These are phyloP conservation scores for Oryzias woworae DNA, from an alignment of 2,113 vertebrate species.

Conservation along the genomic window DNA sequence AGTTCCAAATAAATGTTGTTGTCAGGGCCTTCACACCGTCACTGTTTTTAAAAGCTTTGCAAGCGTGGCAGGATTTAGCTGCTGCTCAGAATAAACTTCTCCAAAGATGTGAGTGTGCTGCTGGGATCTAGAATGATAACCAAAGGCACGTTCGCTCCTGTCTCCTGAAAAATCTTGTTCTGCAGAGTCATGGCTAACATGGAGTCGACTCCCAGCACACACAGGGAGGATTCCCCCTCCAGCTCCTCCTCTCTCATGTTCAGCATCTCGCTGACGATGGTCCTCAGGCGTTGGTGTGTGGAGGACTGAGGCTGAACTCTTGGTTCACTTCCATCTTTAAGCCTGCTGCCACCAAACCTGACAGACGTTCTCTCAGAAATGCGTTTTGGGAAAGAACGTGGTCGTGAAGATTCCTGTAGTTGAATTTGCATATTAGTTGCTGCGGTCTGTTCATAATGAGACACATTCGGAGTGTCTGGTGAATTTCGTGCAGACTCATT, in stretches of 20 bases:
- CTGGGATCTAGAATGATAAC: constrained; percentile 80
- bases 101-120: constrained; percentile 75
- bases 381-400: constrained; percentile 69
- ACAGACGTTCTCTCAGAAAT: constrained; percentile 74
- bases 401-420: constrained; percentile 69
- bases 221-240: constrained; percentile 67
- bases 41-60: no score
- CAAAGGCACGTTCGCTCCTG: constrained; percentile 79
- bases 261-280: constrained; percentile 72
- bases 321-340: constrained; percentile 31
- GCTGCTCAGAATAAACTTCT: constrained; percentile 61
- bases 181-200: constrained; percentile 83
- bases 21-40: no score
- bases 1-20: no score
- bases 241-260: constrained; percentile 64
- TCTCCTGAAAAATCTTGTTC: constrained; percentile 78
- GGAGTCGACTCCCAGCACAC: constrained; percentile 83
- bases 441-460: constrained; percentile 78
- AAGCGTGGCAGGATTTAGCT: constrained; percentile 1
- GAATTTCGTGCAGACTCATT: constrained; percentile 79
- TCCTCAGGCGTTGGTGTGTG: constrained; percentile 68
- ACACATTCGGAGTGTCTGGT: constrained; percentile 74
- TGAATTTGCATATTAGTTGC: constrained; percentile 81
- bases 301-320: constrained; percentile 39
- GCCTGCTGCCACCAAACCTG: constrained; percentile 59